Evolutionary conservation across 2,113 vertebrate genomes (phyloP), one percentile per base, ranked within the genome.

Genomic region (Grammomys surdaster): DNA sequence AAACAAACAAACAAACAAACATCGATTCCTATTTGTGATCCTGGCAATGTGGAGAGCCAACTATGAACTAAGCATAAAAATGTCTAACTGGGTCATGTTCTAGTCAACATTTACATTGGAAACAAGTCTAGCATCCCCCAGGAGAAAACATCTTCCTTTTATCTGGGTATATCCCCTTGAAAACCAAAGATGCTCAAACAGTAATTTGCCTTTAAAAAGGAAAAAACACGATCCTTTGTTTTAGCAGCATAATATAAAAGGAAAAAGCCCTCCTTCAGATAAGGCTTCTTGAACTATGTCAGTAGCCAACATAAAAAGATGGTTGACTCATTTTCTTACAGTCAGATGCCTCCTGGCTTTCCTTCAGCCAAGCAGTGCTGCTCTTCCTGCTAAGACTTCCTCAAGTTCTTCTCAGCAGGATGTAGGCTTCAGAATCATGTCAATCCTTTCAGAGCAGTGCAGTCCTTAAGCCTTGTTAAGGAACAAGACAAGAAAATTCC

Each of bases 381-480:
- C 9, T 88, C 60, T 89, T 90, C 90, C 73, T 90, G 56, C 46
- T 75, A 82, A 69, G 24, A 31, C 12, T 78, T 65, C n/a, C 75
- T 65, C n/a, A 46, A 67, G 26, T 91, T 91, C 69, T 93, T 96
- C 85, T 88, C 84, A 95, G 87, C 67, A 91, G 75, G 77, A 82
- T 89, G 36, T 28, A 93, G 78, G 40, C 75, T 70, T 94, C 90
- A 54, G 48, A 46, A 69, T 72, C 63, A 1, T 36, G 33, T 73
- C 69, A 94, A 81, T 88, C 81, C 26, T 91, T 97, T 73, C 91
- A 92, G 94, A 96, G 95, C 87, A 97, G 22, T 90, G 82, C 65
- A 96, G 43, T 69, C 58, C 78, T 96, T 97, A 95, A 95, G 85
- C 91, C 77, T 73, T 92, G 90, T 94, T 95, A 96, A 96, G 87